These are phyloP conservation scores for Steromphala cineraria DNA, from an alignment of 2,888 invertebrate genomes.

Conservation along the genomic window DNA sequence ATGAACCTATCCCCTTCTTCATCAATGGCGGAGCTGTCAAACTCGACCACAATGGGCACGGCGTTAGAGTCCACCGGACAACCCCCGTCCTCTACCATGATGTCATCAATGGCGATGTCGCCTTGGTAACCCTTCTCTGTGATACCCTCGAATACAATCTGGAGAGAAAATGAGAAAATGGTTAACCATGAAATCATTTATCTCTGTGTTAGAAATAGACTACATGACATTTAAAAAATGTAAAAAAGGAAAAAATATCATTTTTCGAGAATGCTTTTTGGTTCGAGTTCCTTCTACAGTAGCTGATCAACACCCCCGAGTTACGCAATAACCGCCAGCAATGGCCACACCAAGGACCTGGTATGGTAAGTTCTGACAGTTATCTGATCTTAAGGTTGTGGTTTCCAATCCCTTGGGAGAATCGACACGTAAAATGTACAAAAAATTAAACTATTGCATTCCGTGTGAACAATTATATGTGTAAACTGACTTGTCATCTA, in stretches of 20 bases:
- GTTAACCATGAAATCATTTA: background rate
- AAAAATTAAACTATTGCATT: too few relatives aligned
- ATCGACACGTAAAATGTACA: too few relatives aligned
- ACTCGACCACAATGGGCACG: constrained; percentile 35
- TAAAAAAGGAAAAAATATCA: too few relatives aligned
- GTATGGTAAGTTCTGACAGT: too few relatives aligned
- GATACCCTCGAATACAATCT: constrained; percentile 71
- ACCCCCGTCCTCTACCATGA: constrained; percentile 62
- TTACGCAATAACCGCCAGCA: too few relatives aligned
- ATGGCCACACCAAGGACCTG: too few relatives aligned
- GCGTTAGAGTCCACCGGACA: constrained; percentile 51
- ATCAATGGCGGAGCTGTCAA: constrained; percentile 35
- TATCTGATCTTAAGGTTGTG: too few relatives aligned
- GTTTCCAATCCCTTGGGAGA: too few relatives aligned
- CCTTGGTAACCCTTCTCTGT: constrained; percentile 65
- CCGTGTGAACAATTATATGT: too few relatives aligned
- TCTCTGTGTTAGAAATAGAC: background rate
- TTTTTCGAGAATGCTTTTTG: background rate
- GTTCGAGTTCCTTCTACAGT: background rate
- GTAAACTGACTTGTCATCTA: too few relatives aligned
- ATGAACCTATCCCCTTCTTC: constrained; percentile 26
- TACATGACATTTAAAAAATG: too few relatives aligned
- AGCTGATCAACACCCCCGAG: background rate
- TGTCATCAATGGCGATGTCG: constrained; percentile 73
- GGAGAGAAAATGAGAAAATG: constrained; percentile 21